Conservation (phyloP, 2,888 invertebrate genomes). For the Keiferia lycopersicella region DNA sequence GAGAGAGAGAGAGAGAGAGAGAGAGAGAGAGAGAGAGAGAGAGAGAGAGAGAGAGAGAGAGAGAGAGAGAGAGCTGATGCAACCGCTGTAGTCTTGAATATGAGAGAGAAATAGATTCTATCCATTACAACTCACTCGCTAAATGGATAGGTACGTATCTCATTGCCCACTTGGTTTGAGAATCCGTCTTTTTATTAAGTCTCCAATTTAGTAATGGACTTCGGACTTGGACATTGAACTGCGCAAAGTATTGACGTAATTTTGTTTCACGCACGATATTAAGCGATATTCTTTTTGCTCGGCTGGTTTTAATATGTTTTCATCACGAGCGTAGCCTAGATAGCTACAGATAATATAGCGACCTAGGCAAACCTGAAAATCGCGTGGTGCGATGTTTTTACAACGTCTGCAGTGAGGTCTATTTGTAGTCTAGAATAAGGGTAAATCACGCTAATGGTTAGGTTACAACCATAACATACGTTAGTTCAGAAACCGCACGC, state of each 20-base stretch:
- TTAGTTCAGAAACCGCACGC: too few relatives aligned
- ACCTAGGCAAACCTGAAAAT: neutral
- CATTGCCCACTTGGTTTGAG: neutral
- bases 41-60: too few relatives aligned
- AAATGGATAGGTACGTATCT: neutral
- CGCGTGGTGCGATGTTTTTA: neutral
- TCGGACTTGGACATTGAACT: neutral
- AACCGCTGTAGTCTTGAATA: too few relatives aligned
- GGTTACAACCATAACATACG: neutral
- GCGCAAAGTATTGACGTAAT: neutral
- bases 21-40: too few relatives aligned
- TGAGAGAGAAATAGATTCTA: too few relatives aligned
- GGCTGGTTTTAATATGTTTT: too few relatives aligned
- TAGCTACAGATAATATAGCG: too few relatives aligned
- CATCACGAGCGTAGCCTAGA: too few relatives aligned
- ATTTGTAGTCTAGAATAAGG: neutral
- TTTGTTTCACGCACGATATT: neutral
- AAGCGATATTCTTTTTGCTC: too few relatives aligned
- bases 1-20: too few relatives aligned
- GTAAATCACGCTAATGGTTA: neutral
- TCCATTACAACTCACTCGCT: neutral
- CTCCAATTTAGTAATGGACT: slow-evolving; percentile 1
- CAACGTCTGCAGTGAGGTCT: neutral
- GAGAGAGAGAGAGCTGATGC: too few relatives aligned
- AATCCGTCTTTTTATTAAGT: neutral